Evolutionary conservation across 2,113 vertebrate species (phyloP), one percentile per base, ranked within the genome.

Genomic region (Manacus vitellinus): DNA sequence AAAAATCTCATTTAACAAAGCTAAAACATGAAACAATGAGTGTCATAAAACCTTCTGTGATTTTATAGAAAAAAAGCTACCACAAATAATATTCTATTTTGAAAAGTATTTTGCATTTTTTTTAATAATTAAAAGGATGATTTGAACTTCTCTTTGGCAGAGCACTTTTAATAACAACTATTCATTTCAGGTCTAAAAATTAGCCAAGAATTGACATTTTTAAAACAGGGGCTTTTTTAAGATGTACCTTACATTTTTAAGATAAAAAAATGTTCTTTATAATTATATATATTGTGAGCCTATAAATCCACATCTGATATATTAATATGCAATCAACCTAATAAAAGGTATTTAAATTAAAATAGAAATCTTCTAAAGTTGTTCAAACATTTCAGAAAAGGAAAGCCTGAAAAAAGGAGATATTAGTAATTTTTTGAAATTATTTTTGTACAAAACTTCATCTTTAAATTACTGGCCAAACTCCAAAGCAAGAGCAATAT

Each of bases 211-310:
- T 55, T 3, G 7, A 72, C 39, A n/a, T 46, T 71, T 87, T 51
- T 25, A 41, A 84, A 20, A 1, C 1, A 23, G 4, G 0, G 0
- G 2, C 4, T 71, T 79, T 81, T 71, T 23, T 16, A 44, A 51
- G 27, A 71, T 44, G 2, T n/a, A 6, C 2, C 8, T 63, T 37
- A 30, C 43, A 46, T n/a, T 66, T 18, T 27, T 62, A 13, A 35
- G 72, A 84, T 37, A 10, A 25, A 78, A 76, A 92, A 71, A 23
- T 39, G 5, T 43, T 21, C 14, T 25, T 43, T 75, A 14, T 30
- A 31, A 18, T 47, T 23, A 39, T 67, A 35, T 4, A 1, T 33
- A 51, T 41, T n/a, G 3, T 71, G 46, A 66, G 51, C 3, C 2
- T 75, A 8, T 52, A 88, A 55, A 89, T 44, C 12, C 81, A 71